phyloP scores from a whole-genome alignment of 1,140 invertebrate genomes.

The Sinella curviseta region DNA sequence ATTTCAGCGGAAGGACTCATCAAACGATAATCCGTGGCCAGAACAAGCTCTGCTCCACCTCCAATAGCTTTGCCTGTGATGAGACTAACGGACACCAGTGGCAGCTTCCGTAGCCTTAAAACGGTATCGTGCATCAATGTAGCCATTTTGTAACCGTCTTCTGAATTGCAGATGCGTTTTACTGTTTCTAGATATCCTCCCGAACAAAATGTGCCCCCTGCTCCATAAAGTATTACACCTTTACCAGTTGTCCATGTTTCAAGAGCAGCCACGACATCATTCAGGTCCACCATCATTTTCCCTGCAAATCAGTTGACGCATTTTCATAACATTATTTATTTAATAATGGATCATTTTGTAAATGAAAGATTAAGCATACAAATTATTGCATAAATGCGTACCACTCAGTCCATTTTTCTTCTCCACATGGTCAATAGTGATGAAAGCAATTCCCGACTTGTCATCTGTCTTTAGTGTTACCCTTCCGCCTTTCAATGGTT shows the following conservation, averaged over 20 bases:
- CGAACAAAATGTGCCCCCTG: slow-evolving; percentile 61
- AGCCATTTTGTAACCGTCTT: slow-evolving; percentile 58
- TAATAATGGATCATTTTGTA: slow-evolving; percentile 29
- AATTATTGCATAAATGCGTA: slow-evolving; percentile 41
- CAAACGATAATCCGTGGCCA: slow-evolving; percentile 62
- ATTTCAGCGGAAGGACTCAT: slow-evolving; percentile 51
- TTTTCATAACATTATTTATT: no score
- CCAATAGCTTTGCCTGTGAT: slow-evolving; percentile 63
- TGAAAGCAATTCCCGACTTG: slow-evolving; percentile 56
- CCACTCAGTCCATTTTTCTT: slow-evolving; percentile 60
- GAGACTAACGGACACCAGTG: slow-evolving; percentile 60
- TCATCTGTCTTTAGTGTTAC: slow-evolving; percentile 57
- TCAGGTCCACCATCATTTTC: slow-evolving; percentile 64
- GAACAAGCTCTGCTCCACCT: slow-evolving; percentile 63
- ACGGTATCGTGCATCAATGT: slow-evolving; percentile 60
- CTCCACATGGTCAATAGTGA: slow-evolving; percentile 56
- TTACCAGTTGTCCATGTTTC: slow-evolving; percentile 61
- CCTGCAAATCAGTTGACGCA: no score
- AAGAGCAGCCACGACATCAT: slow-evolving; percentile 56
- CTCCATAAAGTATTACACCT: slow-evolving; percentile 60
- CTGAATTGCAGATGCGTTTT: slow-evolving; percentile 51
- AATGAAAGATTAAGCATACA: not conserved
- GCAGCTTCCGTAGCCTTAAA: slow-evolving; percentile 57
- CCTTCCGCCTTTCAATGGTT: slow-evolving; percentile 53
- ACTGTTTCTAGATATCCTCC: slow-evolving; percentile 63